These are phyloP conservation scores for Hesperia comma DNA, from an alignment of 2,888 invertebrate species.

Conservation along the genomic window DNA sequence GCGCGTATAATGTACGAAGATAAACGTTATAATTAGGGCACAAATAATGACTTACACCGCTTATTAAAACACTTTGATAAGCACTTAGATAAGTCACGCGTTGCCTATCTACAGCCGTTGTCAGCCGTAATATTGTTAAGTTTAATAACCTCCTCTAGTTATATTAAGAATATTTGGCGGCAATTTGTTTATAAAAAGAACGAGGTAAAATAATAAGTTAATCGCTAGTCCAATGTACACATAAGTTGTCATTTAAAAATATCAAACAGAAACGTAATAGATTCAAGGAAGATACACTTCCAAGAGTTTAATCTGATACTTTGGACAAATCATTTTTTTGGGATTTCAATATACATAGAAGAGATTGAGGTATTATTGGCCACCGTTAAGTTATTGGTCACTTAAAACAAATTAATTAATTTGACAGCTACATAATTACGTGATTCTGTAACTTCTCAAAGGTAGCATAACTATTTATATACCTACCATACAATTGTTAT, in stretches of 20 bases:
- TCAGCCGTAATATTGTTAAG: not conserved
- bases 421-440: too few relatives aligned
- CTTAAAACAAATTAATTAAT: too few relatives aligned
- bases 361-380: too few relatives aligned
- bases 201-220: constrained; percentile 11
- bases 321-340: too few relatives aligned
- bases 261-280: not conserved
- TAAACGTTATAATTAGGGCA: not conserved
- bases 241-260: not conserved
- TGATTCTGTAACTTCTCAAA: too few relatives aligned
- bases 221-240: not conserved
- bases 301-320: too few relatives aligned
- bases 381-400: too few relatives aligned
- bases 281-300: too few relatives aligned
- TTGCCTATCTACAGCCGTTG: not conserved
- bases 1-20: not conserved
- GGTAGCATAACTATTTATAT: too few relatives aligned
- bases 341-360: too few relatives aligned
- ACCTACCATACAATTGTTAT: too few relatives aligned
- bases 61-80: constrained; percentile 4
- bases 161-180: constrained; percentile 3
- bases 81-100: constrained; percentile 9
- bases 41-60: not conserved
- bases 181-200: not conserved
- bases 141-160: constrained; percentile 25